Conservation (phyloP, 2,113 vertebrate species). For the Oreochromis niloticus region DNA sequence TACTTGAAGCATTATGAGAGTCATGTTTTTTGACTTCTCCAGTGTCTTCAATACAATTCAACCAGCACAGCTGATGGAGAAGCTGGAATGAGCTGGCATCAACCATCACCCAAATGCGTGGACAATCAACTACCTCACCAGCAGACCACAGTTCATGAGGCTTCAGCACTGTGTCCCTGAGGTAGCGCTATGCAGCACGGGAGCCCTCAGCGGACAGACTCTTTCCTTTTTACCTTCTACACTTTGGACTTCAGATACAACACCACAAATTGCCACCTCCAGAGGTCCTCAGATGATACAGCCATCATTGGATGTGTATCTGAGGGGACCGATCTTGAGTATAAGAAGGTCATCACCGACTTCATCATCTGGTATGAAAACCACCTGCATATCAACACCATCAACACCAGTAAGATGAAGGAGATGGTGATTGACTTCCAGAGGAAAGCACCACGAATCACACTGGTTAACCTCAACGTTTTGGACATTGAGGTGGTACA, state of each 20-base stretch:
- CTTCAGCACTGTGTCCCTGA: background rate
- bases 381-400: background rate
- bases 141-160: background rate
- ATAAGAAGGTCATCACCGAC: background rate
- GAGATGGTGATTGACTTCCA: background rate
- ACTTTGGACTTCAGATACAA: background rate
- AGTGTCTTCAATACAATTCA: background rate
- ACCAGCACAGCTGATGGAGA: background rate
- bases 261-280: background rate
- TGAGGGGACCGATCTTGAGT: background rate
- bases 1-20: background rate
- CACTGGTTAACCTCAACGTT: background rate
- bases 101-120: background rate
- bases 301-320: background rate
- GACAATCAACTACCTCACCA: background rate
- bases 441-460: background rate
- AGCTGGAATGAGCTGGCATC: background rate
- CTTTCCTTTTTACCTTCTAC: background rate
- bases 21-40: background rate
- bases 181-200: background rate
- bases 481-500: background rate
- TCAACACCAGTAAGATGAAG: background rate
- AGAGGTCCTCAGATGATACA: background rate
- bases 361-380: background rate
- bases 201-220: background rate